Evolutionary conservation across 1,140 invertebrate species (phyloP), one percentile per base, ranked within the genome.

Genomic region (Eumeta japonica): DNA sequence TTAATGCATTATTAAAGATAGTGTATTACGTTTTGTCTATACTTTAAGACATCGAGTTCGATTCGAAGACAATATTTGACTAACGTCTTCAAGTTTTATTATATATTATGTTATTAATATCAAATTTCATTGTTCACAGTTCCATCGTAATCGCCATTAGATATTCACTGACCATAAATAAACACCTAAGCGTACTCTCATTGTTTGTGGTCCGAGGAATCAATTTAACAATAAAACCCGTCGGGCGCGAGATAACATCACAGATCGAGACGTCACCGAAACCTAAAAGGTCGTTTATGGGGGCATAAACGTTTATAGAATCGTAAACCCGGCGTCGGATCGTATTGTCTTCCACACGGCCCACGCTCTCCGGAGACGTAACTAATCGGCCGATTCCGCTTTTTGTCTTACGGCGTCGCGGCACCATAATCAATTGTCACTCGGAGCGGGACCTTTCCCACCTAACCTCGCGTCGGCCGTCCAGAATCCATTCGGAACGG

Each of bases 251-350:
- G 67, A 72, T 72, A 72, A 58, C 51, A 67, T 70, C 65, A 58
- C 58, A 62, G 59, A 62, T 55, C 61, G 41, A 36, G n/a, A 49
- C 49, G 55, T 37, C 37, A 57, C 55, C 50, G 55, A 68, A 64
- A 65, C 57, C 62, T 59, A 62, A 68, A 70, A 66, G 52, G 55
- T 49, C 61, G 58, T 73, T 73, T 66, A 68, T 64, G 57, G 57
- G 58, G 53, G 62, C 62, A 70, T 73, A 68, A 73, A 73, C 58
- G 62, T 68, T 73, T 72, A 70, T 73, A 63, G 68, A 68, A 65
- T 66, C 65, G 66, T 73, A 73, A 73, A 73, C 46, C 58, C 66
- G 60, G 54, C n/a, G n/a, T 51, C 55, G 60, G 54, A 67, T 67
- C 65, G n/a, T 61, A 73, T 73, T 73, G 68, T 73, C n/a, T 58